Conservation (phyloP, 2,888 invertebrate species). For the Temnothorax rugatulus region DNA sequence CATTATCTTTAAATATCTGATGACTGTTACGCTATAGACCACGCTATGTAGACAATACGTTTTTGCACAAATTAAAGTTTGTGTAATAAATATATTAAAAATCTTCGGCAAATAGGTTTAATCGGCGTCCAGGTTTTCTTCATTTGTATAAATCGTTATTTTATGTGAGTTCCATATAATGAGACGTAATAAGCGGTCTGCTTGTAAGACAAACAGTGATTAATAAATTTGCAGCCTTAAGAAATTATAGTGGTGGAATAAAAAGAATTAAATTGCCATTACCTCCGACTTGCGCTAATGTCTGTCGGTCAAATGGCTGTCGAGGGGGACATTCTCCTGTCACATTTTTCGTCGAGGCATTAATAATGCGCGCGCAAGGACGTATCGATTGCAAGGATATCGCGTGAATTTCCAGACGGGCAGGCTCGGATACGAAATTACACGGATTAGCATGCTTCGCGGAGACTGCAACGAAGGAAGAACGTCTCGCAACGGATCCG, state of each 20-base stretch:
- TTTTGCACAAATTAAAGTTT: background rate
- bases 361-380: constrained; percentile 30
- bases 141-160: background rate
- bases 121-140: background rate
- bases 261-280: background rate
- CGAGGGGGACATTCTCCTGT: background rate
- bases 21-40: background rate
- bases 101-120: background rate
- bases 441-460: constrained; percentile 34
- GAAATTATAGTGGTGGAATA: background rate
- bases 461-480: constrained; percentile 20
- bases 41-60: background rate
- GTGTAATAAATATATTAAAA: background rate
- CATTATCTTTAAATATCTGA: background rate
- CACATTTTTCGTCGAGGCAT: constrained; percentile 2
- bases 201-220: background rate
- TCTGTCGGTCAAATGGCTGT: background rate
- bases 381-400: constrained; percentile 32
- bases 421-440: constrained; percentile 19
- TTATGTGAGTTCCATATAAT: background rate
- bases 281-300: background rate
- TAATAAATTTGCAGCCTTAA: background rate
- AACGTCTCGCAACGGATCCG: constrained; percentile 18
- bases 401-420: constrained; percentile 3
- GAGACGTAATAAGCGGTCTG: background rate